These are phyloP conservation scores for Eupeodes luniger DNA, from an alignment of 2,888 invertebrate species.

Conservation along the genomic window DNA sequence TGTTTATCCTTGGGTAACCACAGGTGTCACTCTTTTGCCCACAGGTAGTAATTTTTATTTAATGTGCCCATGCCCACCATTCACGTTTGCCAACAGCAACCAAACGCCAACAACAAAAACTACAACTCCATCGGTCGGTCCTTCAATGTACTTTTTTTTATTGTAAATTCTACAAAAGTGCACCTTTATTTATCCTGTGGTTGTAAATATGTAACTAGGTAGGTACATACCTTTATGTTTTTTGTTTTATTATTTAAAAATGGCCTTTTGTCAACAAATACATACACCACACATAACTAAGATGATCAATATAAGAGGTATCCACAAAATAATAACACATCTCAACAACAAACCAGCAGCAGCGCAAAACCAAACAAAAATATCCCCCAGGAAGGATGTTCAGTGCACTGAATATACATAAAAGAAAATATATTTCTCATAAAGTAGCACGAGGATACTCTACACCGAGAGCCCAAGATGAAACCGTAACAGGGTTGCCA, in stretches of 20 bases:
- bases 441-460: slow-evolving; percentile 70
- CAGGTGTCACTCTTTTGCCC: slow-evolving; percentile 71
- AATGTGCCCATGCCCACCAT: slow-evolving; percentile 26
- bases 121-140: background rate
- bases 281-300: slow-evolving; percentile 9
- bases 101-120: background rate
- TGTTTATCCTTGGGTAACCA: slow-evolving; percentile 65
- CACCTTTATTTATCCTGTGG: slow-evolving; percentile 64
- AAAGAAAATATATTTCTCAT: slow-evolving; percentile 21
- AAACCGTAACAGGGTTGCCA: too few species aligned
- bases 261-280: slow-evolving; percentile 51
- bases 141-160: slow-evolving; percentile 17
- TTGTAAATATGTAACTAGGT: background rate
- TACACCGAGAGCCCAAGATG: too few species aligned
- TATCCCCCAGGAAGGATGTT: slow-evolving; percentile 55
- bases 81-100: background rate
- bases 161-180: slow-evolving; percentile 47
- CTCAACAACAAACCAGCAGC: background rate
- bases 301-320: slow-evolving; percentile 30
- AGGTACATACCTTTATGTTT: background rate
- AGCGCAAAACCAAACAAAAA: background rate
- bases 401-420: background rate
- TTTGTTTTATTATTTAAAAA: slow-evolving; percentile 25
- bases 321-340: slow-evolving; percentile 20
- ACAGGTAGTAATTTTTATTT: slow-evolving; percentile 71